Evolutionary conservation across 2,888 invertebrate species (phyloP), one percentile per base, ranked within the genome.

Genomic region (Venusia cambrica): DNA sequence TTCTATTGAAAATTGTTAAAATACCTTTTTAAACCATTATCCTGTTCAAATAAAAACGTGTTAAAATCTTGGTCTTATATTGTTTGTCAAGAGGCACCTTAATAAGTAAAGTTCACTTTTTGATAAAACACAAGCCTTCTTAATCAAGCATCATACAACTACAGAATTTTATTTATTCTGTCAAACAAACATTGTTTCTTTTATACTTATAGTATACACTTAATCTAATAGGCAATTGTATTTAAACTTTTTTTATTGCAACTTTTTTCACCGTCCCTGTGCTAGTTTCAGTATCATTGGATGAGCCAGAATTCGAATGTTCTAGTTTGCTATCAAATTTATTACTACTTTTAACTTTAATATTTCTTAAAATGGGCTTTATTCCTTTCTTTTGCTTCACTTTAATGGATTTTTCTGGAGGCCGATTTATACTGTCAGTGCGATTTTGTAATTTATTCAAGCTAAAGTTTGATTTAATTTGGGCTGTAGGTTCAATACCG

Each of bases 241-340:
- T n/a, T n/a, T n/a, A n/a, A n/a, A n/a, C 26, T n/a, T 38, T 72
- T 51, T 68, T 73, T 7, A 73, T 25, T 40, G 76, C 73, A 2
- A 81, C 65, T 56, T 73, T 77, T 52, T 67, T 81, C 0, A 88
- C 87, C 14, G 88, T 88, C 1, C 81, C 87, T 4, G 87, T 87
- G 60, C 87, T 88, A 3, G 79, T 69, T 67, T 85, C 87, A 17
- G 88, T 88, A 39, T 88, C 88, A 56, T 89, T 89, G 1, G 90
- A 88, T 4, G 88, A 90, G 41, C 90, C 90, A 4, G 90, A 90
- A 62, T 87, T 89, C 4, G 90, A 89, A 70, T 88, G 80, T 58
- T 87, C 85, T 48, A 79, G 62, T 49, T 72, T 73, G 38, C 55
- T 68, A 61, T 69, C 72, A 56, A 41, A 52, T 51, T 67, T 73